phyloP scores from a whole-genome alignment of 2,888 invertebrate genomes.

The Sinohyriopsis cumingii region DNA sequence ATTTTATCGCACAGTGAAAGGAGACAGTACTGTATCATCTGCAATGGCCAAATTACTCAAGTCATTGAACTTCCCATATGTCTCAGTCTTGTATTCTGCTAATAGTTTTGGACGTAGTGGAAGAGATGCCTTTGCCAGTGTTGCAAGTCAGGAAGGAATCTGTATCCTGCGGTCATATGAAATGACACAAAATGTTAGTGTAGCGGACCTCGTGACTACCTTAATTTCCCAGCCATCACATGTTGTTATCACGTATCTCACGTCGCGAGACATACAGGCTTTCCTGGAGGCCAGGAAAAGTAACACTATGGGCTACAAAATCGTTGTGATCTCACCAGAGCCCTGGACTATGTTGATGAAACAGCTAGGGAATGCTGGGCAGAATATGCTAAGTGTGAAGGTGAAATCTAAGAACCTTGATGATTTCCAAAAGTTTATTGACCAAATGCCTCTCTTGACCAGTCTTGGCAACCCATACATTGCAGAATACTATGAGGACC shows the following conservation, averaged over 20 bases:
- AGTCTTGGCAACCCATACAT: conserved; percentile 41
- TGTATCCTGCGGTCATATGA: conserved; percentile 50
- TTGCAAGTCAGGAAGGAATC: conserved; percentile 50
- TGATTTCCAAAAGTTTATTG: conserved; percentile 18
- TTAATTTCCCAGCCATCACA: conserved; percentile 38
- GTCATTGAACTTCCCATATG: conserved; percentile 54
- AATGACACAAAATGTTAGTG: conserved; percentile 17
- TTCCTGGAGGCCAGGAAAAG: conserved; percentile 38
- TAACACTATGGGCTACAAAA: conserved; percentile 20
- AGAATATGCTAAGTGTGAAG: conserved; percentile 37
- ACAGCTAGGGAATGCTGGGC: conserved; percentile 20
- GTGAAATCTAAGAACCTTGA: conserved; percentile 33
- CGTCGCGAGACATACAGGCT: conserved; percentile 29
- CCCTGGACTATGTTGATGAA: conserved; percentile 44
- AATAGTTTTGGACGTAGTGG: conserved; percentile 52
- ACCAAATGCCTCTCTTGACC: too few species aligned
- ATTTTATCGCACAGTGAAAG: conserved; percentile 61
- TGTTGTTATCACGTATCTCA: conserved; percentile 55
- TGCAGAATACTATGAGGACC: conserved; percentile 53
- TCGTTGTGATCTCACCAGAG: conserved; percentile 48
- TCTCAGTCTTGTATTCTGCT: conserved; percentile 54
- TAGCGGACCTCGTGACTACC: conserved; percentile 27
- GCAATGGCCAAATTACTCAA: conserved; percentile 60
- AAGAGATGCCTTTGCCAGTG: conserved; percentile 37
- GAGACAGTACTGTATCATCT: conserved; percentile 54